Evolutionary conservation across 2,113 vertebrate species (phyloP), one percentile per base, ranked within the genome.

Genomic region (Falcunculus frontatus): DNA sequence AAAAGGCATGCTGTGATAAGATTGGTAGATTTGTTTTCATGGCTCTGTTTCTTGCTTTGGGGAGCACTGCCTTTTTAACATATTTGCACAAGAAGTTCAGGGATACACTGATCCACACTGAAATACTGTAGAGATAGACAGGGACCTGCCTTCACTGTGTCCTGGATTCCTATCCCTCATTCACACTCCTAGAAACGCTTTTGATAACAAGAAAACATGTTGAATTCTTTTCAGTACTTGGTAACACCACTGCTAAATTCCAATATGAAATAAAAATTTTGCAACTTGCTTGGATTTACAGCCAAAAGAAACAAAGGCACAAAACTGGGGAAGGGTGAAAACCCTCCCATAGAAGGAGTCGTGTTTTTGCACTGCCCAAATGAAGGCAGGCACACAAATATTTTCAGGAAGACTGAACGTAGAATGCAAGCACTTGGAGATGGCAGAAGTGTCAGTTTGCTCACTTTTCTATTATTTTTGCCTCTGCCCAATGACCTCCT

Each of bases 141-240:
- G 7, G 25, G 18, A 56, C 5, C 3, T 0, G 0, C 35, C 15
- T 30, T 42, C 16, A 35, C 26, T 9, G 2, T 11, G 8, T 20
- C 69, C 37, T 44, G n/a, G 4, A 35, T n/a, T 84, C 62, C 32
- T 53, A 11, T 2, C 1, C 35, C 70, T 70, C 50, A 56, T 26
- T 65, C n/a, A 27, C 21, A 30, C 7, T 47, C 21, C 39, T 64
- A 16, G 7, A 56, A 78, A 82, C 1, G 2, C 13, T 68, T 76
- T 6, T 29, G 8, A 46, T 49, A 23, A 30, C 18, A 42, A 69
- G 6, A 22, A 14, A 30, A 42, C 9, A 30, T 1, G 4, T 2
- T 29, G 20, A 57, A 53, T 65, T 62, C 5, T 37, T 65, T 50
- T 49, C 33, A 84, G n/a, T 13, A 46, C 20, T 78, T 33, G 27